phyloP scores from a whole-genome alignment of 2,113 vertebrate species.

The Galbula dea region DNA sequence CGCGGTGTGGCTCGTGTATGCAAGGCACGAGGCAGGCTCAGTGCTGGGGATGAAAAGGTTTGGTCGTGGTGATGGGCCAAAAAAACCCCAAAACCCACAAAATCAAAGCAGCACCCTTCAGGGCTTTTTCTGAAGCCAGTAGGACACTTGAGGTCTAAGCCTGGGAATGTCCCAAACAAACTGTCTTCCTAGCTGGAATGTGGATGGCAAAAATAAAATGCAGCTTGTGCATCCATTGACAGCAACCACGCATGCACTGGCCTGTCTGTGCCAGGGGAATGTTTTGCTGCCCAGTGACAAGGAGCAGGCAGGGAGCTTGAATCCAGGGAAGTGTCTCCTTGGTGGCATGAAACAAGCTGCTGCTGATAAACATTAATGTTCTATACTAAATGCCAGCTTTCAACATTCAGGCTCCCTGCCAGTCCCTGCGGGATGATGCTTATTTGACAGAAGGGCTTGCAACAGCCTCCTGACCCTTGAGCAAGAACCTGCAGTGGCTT shows the following conservation, averaged over 20 bases:
- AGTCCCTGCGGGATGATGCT: background rate
- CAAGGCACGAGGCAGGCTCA: fast-evolving
- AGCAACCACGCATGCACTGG: background rate
- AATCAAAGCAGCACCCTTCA: background rate
- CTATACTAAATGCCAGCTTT: background rate
- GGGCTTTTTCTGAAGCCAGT: background rate
- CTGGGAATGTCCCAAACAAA: background rate
- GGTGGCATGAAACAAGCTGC: background rate
- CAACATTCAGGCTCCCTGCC: no score
- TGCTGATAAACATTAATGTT: background rate
- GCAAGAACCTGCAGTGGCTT: fast-evolving
- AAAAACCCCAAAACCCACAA: fast-evolving
- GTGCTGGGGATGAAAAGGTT: background rate
- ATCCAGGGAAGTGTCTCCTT: background rate
- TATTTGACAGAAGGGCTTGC: fast-evolving
- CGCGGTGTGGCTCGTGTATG: fast-evolving
- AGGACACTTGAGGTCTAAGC: background rate
- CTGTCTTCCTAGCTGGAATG: background rate
- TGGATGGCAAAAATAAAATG: background rate
- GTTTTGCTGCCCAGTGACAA: background rate
- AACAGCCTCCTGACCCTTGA: background rate
- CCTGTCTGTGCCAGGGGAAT: no score
- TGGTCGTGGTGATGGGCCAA: background rate
- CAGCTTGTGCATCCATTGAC: background rate
- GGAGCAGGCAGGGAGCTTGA: background rate